Conservation (phyloP, 2,113 vertebrate genomes). For the Pachyramphus minor region DNA sequence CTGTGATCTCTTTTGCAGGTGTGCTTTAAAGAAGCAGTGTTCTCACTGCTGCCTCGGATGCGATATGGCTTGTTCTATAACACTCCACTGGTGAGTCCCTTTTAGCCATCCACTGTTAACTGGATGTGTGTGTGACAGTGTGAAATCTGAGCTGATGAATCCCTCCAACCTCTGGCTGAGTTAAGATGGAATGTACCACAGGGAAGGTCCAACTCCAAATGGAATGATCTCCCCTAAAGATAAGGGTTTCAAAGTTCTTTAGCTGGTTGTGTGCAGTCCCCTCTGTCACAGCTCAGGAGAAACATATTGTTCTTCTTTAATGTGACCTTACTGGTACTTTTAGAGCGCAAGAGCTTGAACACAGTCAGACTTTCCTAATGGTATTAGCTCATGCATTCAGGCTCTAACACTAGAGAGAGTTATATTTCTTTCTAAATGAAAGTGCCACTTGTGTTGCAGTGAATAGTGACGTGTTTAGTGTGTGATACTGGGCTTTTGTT, state of each 20-base stretch:
- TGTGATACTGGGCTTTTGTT: neutral
- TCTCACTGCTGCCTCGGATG: conserved; percentile 94
- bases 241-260: neutral
- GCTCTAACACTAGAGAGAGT: neutral
- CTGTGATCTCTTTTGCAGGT: conserved; percentile 75
- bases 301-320: neutral
- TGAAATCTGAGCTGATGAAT: neutral
- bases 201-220: neutral
- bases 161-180: neutral
- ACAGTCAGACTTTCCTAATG: neutral
- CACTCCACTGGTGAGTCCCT: conserved; percentile 88
- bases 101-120: neutral
- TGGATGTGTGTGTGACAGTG: neutral
- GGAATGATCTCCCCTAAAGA: neutral
- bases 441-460: neutral
- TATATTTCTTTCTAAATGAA: neutral
- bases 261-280: neutral
- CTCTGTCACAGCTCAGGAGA: neutral
- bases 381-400: neutral
- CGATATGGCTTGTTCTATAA: conserved; percentile 96
- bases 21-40: conserved; percentile 91
- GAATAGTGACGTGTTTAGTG: neutral
- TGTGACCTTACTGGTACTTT: neutral
- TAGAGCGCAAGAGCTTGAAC: neutral
- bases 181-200: neutral